A percentile compares a stretch with the other conserved stretches of the same genome.
Evolutionary conservation across 37 sponge, comb jelly and placozoan genomes (phyloP).

Genomic region (Spongilla lacustris): DNA sequence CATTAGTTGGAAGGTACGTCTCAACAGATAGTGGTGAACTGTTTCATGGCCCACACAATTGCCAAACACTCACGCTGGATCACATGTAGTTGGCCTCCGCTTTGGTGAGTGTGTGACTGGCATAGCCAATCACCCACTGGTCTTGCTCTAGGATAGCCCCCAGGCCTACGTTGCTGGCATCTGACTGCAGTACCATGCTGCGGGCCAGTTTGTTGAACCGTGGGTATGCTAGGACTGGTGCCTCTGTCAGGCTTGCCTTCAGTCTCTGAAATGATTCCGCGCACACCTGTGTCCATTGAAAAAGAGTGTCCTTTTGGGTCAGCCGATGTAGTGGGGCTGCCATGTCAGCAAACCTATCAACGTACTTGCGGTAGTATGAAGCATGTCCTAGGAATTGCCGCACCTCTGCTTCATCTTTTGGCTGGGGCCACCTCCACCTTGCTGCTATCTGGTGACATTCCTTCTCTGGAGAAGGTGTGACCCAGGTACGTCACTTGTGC

Average conservation of each 20-base stretch:
- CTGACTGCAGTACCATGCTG: constrained; percentile 52
- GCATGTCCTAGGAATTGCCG: constrained; percentile 56
- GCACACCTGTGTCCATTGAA: constrained; percentile 32
- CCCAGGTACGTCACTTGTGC: constrained; percentile 56
- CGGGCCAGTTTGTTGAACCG: constrained; percentile 20
- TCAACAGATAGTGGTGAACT: constrained; percentile 61
- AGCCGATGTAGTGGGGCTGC: constrained; percentile 54
- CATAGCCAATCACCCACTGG: constrained; percentile 45
- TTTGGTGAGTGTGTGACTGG: constrained; percentile 28
- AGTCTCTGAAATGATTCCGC: constrained; percentile 34
- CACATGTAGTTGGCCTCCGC: constrained; percentile 58
- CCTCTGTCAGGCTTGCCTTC: constrained; percentile 31
- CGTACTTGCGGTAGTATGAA: constrained; percentile 62
- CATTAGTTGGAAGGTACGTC: constrained; percentile 26
- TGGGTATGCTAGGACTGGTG: constrained; percentile 65
- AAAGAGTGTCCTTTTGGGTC: constrained; percentile 37
- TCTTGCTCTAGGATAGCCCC: constrained; percentile 65
- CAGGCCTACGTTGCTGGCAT: constrained; percentile 63
- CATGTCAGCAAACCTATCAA: constrained; percentile 55
- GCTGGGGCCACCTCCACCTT: constrained; percentile 57
- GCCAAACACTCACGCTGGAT: constrained; percentile 47
- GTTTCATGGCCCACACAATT: constrained; percentile 44
- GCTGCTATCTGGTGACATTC: constrained; percentile 59
- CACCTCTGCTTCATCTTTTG: constrained; percentile 22
- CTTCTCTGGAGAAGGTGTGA: constrained; percentile 30